phyloP scores from a whole-genome alignment of 2,888 invertebrate species.

The Lepetodrilus schrolli region DNA sequence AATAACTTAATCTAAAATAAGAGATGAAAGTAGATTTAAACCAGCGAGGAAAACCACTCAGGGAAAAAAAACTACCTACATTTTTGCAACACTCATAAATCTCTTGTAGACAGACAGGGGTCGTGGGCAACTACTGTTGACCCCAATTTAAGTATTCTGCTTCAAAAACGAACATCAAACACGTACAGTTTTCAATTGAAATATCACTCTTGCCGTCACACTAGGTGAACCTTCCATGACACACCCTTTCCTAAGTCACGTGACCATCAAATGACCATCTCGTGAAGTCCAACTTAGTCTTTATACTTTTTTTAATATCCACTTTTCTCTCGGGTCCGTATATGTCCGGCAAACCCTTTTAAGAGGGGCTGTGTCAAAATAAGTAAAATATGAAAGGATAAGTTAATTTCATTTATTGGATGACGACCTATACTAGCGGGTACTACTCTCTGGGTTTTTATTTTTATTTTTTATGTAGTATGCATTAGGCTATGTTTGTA shows the following conservation, averaged over 20 bases:
- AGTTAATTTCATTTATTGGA: no score
- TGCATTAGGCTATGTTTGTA: no score
- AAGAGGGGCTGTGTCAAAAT: constrained; percentile 4
- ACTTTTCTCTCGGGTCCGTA: no score
- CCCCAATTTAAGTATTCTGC: neutral
- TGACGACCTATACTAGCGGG: no score
- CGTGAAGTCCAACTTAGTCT: neutral
- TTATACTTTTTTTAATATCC: no score
- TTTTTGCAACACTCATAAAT: constrained; percentile 9
- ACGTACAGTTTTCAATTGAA: constrained; percentile 4
- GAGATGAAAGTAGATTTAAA: neutral
- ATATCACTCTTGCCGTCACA: constrained; percentile 12
- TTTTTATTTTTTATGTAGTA: no score
- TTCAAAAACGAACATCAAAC: constrained; percentile 23
- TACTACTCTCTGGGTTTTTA: no score
- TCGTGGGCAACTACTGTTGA: neutral
- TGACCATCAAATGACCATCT: constrained; percentile 10
- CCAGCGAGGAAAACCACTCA: neutral
- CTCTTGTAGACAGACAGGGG: neutral
- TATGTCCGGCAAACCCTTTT: neutral
- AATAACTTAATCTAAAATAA: neutral
- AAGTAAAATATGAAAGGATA: no score
- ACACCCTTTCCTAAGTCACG: neutral
- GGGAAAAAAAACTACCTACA: neutral
- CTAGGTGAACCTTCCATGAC: neutral